A percentile compares a stretch with the other conserved stretches of the same genome.
Evolutionary conservation across 2,797 vertebrate genomes (phyloP).

Genomic region (Crypturellus tataupa): DNA sequence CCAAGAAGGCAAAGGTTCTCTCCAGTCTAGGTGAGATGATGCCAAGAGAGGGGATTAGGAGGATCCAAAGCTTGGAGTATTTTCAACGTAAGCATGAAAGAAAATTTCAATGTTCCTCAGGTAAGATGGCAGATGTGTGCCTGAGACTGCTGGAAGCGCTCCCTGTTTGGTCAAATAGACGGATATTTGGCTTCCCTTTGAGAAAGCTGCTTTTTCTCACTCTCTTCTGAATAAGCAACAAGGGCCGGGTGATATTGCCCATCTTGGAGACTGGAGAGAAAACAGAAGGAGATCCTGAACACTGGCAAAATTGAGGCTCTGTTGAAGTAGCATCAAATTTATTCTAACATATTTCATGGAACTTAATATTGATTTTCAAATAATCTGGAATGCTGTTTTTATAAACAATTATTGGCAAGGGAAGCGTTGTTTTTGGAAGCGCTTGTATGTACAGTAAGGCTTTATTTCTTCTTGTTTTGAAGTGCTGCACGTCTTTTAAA

Average conservation of each 20-base stretch:
- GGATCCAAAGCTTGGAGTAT: not conserved
- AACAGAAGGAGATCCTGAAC: not conserved
- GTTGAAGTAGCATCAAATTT: conserved; percentile 53
- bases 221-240: not conserved
- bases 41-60: not conserved
- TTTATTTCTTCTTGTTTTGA: conserved; percentile 75
- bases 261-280: not conserved
- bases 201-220: not conserved
- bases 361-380: conserved; percentile 72
- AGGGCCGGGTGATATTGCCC: not conserved
- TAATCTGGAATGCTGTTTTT: conserved; percentile 71
- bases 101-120: not conserved
- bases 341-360: conserved; percentile 54
- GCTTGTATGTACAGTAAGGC: conserved; percentile 51
- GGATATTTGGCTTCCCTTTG: not conserved
- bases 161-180: not conserved
- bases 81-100: not conserved
- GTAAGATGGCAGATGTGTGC: not conserved
- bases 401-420: conserved; percentile 75
- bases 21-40: not conserved
- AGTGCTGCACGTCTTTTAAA: conserved; percentile 55
- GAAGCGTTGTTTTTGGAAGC: conserved; percentile 71
- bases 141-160: not conserved
- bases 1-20: rapidly evolving
- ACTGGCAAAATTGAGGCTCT: not conserved